phyloP scores from a whole-genome alignment of 2,113 vertebrate species.

The Podarcis muralis region DNA sequence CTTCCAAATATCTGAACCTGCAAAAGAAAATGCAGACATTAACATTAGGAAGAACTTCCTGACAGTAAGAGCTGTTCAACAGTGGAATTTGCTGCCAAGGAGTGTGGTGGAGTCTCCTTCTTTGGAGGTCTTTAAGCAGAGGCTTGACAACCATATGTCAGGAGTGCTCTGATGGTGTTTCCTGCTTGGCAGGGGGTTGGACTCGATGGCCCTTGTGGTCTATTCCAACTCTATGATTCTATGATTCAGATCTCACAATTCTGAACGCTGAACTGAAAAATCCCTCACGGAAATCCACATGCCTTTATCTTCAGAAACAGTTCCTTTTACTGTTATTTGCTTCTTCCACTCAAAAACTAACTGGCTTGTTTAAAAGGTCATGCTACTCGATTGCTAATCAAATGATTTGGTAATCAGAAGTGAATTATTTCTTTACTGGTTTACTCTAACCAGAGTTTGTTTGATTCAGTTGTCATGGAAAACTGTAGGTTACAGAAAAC shows the following conservation, averaged over 20 bases:
- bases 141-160: no score
- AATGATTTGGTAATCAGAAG: not conserved
- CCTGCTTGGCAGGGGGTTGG: no score
- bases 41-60: no score
- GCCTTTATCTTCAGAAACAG: not conserved
- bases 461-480: not conserved
- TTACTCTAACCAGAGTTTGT: not conserved
- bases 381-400: not conserved
- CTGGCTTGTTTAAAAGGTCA: not conserved
- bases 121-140: no score
- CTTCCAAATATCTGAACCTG: conserved; percentile 99
- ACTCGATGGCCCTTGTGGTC: no score
- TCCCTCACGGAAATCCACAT: not conserved
- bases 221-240: no score
- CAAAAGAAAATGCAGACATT: no score
- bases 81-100: no score
- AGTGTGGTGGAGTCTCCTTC: no score
- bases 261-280: not conserved
- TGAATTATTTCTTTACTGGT: not conserved
- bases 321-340: not conserved
- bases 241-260: not conserved
- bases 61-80: no score
- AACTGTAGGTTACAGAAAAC: not conserved
- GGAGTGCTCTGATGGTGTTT: no score
- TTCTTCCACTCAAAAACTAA: not conserved